phyloP scores from a whole-genome alignment of 2,113 vertebrate genomes.

The Antigone vipio region DNA sequence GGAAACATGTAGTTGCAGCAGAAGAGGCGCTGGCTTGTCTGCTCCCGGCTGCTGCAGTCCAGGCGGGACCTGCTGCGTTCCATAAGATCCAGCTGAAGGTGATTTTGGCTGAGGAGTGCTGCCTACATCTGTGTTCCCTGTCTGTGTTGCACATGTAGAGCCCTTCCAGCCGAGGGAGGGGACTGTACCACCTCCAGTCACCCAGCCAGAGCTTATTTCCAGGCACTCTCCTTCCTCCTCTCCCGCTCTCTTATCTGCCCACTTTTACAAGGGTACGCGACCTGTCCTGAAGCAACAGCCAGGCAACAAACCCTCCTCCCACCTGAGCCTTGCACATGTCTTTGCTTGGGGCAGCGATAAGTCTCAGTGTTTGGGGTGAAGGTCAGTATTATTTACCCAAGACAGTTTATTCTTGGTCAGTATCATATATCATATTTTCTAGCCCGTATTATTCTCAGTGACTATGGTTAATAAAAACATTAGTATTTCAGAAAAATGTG shows the following conservation, averaged over 20 bases:
- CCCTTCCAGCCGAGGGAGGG: neutral
- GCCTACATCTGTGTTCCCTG: neutral
- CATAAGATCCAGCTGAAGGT: neutral
- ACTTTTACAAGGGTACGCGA: neutral
- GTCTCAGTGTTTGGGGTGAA: neutral
- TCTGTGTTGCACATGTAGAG: neutral
- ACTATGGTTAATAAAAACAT: neutral
- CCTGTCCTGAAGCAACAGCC: neutral
- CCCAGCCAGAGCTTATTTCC: neutral
- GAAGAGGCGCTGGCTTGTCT: neutral
- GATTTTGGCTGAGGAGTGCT: neutral
- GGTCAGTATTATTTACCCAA: neutral
- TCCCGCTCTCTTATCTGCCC: neutral
- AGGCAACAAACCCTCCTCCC: neutral
- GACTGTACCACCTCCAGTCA: neutral
- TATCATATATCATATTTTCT: neutral
- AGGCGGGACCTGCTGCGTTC: neutral
- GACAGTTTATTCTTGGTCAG: neutral
- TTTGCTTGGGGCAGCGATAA: neutral
- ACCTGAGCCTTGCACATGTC: neutral
- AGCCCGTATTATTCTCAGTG: neutral
- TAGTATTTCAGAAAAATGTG: neutral
- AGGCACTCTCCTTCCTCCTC: neutral
- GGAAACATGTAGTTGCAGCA: neutral
- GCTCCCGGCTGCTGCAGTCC: neutral